Conservation (phyloP, 2,113 vertebrate genomes). For the Fregata magnificens region DNA sequence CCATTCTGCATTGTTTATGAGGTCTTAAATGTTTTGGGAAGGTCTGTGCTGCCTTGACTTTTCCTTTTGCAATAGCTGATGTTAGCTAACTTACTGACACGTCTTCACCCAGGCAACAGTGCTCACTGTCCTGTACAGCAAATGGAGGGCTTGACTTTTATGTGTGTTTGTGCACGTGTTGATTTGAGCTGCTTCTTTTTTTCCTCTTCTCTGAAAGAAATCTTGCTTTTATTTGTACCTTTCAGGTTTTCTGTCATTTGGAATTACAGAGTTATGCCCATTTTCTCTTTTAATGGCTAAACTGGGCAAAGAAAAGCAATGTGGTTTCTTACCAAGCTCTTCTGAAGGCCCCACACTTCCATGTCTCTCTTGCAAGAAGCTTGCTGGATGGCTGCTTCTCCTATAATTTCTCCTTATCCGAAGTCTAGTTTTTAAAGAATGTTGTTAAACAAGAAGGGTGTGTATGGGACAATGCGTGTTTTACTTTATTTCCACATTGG, state of each 20-base stretch:
- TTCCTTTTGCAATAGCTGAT: constrained; percentile 38
- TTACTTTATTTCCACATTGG: neutral
- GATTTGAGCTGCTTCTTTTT: neutral
- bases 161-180: neutral
- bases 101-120: constrained; percentile 28
- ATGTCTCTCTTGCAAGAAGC: constrained; percentile 24
- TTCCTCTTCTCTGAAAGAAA: neutral
- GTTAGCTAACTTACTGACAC: constrained; percentile 42
- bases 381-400: neutral
- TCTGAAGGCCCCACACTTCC: neutral
- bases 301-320: neutral
- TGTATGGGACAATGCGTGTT: neutral
- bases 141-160: neutral
- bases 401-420: neutral
- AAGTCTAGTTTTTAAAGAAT: neutral
- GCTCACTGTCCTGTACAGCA: neutral
- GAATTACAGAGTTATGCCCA: neutral
- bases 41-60: constrained; percentile 41
- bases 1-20: constrained; percentile 54
- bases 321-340: constrained; percentile 2
- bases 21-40: constrained; percentile 45
- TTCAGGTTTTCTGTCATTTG: neutral
- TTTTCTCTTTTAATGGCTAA: constrained; percentile 19
- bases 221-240: neutral
- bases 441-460: neutral